Conservation (phyloP, 2,888 invertebrate species). For the Eudasyphora cyanicolor region DNA sequence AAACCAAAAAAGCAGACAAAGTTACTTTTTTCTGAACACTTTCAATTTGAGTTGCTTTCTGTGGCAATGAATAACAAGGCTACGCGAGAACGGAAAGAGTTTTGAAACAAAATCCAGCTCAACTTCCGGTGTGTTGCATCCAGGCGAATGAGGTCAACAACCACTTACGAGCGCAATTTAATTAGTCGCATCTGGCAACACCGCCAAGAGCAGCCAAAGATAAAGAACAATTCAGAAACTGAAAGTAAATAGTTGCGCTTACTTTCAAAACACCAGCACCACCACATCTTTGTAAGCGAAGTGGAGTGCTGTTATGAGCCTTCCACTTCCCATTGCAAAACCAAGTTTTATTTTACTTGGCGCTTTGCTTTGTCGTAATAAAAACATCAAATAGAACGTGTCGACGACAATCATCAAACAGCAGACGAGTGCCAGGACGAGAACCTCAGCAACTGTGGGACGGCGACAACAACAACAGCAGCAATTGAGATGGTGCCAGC, state of each 20-base stretch:
- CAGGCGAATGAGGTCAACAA: background rate
- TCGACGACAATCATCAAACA: conserved; percentile 51
- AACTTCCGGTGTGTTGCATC: background rate
- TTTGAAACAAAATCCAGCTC: background rate
- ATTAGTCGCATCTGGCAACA: background rate
- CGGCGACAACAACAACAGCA: conserved; percentile 10
- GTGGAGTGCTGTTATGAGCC: background rate
- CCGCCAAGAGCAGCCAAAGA: background rate
- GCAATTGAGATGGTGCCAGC: too few species aligned
- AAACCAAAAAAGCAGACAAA: too few species aligned
- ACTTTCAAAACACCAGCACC: background rate
- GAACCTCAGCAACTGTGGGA: too few species aligned
- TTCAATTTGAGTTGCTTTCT: background rate
- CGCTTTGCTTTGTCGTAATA: conserved; percentile 44
- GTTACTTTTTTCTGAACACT: too few species aligned
- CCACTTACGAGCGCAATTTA: background rate
- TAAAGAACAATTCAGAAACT: background rate
- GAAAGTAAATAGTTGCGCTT: conserved; percentile 22
- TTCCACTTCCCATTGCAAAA: background rate
- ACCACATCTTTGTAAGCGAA: too few species aligned
- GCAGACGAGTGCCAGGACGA: too few species aligned
- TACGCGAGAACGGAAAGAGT: background rate
- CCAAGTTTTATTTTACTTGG: conserved; percentile 47
- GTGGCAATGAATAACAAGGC: background rate
- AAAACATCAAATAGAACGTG: conserved; percentile 60